A percentile compares a stretch with the other conserved stretches of the same genome.
phyloP scores from a whole-genome alignment of 92 coral and sea anemone species.

The Montipora capitata region DNA sequence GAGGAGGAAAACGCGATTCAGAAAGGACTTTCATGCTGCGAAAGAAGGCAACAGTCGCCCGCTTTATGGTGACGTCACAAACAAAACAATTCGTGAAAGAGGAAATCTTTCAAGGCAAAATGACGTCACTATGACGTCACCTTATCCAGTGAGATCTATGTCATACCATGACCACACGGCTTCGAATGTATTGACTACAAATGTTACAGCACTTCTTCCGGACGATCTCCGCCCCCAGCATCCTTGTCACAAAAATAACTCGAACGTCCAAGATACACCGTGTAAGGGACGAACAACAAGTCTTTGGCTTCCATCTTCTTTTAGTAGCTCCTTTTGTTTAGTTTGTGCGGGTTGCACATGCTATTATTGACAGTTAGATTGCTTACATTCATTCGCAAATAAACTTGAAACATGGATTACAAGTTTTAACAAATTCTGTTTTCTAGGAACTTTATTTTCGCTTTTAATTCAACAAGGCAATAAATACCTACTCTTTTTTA shows the following conservation, averaged over 20 bases:
- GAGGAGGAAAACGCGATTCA: slow-evolving; percentile 90
- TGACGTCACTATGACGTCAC: background rate
- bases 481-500: no score
- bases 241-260: background rate
- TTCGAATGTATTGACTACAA: background rate
- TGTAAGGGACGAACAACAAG: background rate
- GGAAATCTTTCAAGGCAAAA: background rate
- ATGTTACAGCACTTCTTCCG: background rate
- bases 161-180: background rate
- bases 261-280: background rate
- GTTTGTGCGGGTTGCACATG: slow-evolving; percentile 44
- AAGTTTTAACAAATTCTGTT: background rate
- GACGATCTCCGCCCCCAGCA: background rate
- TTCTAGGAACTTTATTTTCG: background rate
- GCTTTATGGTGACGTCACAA: background rate
- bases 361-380: background rate
- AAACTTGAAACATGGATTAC: no score
- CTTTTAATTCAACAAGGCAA: background rate
- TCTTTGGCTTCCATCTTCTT: background rate
- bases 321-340: background rate
- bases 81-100: background rate
- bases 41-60: background rate
- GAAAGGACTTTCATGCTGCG: background rate
- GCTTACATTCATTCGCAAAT: no score
- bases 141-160: background rate